These are phyloP conservation scores for Macrocentrus cingulum DNA, from an alignment of 1,140 invertebrate species.

Conservation along the genomic window DNA sequence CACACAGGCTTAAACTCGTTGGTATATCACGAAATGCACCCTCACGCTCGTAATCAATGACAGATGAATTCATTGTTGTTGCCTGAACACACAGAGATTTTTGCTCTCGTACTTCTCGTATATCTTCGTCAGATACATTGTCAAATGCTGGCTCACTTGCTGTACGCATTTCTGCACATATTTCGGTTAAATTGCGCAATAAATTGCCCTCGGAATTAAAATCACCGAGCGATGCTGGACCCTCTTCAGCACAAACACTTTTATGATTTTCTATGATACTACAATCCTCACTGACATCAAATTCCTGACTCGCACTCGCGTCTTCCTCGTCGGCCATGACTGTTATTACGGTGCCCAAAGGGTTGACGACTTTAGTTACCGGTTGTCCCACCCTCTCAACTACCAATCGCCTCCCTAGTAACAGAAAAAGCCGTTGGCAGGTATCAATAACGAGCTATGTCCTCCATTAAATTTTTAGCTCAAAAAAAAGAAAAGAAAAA, in stretches of 20 bases:
- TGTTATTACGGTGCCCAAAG: conserved; percentile 69
- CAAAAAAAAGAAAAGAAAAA: no score
- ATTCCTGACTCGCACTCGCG: conserved; percentile 49
- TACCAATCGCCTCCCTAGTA: conserved; percentile 67
- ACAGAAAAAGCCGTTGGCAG: conserved; percentile 78
- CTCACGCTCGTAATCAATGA: conserved; percentile 47
- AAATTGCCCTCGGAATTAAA: conserved; percentile 43
- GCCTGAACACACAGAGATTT: conserved; percentile 48
- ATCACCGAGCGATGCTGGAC: conserved; percentile 54
- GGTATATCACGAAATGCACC: conserved; percentile 51
- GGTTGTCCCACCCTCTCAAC: conserved; percentile 62
- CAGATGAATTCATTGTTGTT: conserved; percentile 13
- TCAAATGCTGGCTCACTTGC: conserved; percentile 52
- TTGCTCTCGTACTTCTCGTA: conserved; percentile 47
- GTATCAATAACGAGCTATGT: conserved; percentile 54
- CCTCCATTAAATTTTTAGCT: conserved; percentile 7
- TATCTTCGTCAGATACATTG: conserved; percentile 49
- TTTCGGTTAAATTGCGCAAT: conserved; percentile 49
- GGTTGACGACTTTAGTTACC: conserved; percentile 71
- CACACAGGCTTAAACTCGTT: conserved; percentile 48
- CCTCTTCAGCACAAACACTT: conserved; percentile 61
- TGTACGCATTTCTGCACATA: conserved; percentile 55
- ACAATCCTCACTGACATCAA: conserved; percentile 56
- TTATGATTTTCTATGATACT: conserved; percentile 46
- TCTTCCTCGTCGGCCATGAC: conserved; percentile 58